Evolutionary conservation across 2,113 vertebrate genomes (phyloP).

Genomic region (Myiagra hebetior): DNA sequence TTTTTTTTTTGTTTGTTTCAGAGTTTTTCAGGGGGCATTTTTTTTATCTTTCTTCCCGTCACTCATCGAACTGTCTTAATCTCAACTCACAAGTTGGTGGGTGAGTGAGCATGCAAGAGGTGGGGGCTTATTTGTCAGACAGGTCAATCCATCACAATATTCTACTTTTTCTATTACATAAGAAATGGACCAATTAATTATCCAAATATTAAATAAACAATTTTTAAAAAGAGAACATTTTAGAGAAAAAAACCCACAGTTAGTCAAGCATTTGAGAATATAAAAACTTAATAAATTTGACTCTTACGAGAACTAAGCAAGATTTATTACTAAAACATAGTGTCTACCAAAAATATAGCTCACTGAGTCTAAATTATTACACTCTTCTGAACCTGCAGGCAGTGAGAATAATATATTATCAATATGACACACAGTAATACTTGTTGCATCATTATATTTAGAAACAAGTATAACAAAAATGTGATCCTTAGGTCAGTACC

Average conservation of each 20-base stretch:
- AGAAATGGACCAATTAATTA: neutral
- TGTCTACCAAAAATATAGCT: neutral
- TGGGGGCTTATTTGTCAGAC: neutral
- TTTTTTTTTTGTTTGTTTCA: accelerated
- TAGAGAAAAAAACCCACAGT: neutral
- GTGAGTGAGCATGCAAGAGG: neutral
- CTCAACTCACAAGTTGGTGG: neutral
- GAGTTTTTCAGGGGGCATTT: accelerated
- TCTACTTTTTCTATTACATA: neutral
- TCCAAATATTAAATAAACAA: neutral
- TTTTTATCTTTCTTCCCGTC: neutral
- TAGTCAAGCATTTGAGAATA: neutral
- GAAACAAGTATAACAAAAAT: neutral
- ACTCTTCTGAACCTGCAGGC: neutral
- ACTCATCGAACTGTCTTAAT: neutral
- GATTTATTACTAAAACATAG: neutral
- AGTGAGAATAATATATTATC: neutral
- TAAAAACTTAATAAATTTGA: neutral
- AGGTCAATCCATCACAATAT: neutral
- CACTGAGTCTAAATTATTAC: neutral
- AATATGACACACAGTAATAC: neutral
- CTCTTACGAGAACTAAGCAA: neutral
- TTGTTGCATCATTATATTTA: neutral
- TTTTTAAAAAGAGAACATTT: neutral
- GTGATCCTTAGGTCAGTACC: neutral